Evolutionary conservation across 2,888 invertebrate species (phyloP).

Genomic region (Chymomyza caudatula): DNA sequence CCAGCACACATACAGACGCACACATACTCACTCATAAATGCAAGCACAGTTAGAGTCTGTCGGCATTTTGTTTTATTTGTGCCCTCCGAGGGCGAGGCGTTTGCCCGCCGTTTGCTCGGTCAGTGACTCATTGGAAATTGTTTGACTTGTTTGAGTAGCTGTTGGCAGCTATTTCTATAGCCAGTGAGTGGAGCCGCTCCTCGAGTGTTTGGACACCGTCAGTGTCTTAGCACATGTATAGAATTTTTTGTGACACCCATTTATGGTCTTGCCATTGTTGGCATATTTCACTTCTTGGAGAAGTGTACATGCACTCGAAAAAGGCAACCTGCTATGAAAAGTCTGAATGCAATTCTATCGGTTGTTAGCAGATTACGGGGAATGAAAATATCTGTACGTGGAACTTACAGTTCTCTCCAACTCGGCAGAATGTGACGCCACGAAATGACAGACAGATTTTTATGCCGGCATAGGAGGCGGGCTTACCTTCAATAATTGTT

Average conservation of each 20-base stretch:
- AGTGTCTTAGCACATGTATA: constrained; percentile 21
- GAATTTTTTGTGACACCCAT: constrained; percentile 16
- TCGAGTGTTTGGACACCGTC: background rate
- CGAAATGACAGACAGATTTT: too few relatives aligned
- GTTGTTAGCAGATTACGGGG: too few relatives aligned
- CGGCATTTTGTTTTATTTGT: constrained; percentile 31
- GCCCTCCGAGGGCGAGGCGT: background rate
- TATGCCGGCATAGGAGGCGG: too few relatives aligned
- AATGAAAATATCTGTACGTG: too few relatives aligned
- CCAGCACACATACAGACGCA: constrained; percentile 5
- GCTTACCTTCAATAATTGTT: too few relatives aligned
- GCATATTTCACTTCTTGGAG: background rate
- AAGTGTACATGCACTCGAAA: too few relatives aligned
- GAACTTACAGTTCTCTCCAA: too few relatives aligned
- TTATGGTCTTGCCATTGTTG: background rate
- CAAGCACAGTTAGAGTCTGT: constrained; percentile 1
- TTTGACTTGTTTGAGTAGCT: constrained; percentile 6
- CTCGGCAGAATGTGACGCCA: too few relatives aligned
- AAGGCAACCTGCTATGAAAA: too few relatives aligned
- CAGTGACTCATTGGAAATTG: constrained; percentile 58
- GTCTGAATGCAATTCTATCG: too few relatives aligned
- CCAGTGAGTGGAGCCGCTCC: background rate
- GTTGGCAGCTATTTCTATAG: constrained; percentile 9
- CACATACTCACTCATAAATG: background rate
- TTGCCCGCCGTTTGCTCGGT: constrained; percentile 31